Evolutionary conservation across 2,888 invertebrate species (phyloP), one percentile per base, ranked within the genome.

Genomic region (Sarcophaga subvicina): DNA sequence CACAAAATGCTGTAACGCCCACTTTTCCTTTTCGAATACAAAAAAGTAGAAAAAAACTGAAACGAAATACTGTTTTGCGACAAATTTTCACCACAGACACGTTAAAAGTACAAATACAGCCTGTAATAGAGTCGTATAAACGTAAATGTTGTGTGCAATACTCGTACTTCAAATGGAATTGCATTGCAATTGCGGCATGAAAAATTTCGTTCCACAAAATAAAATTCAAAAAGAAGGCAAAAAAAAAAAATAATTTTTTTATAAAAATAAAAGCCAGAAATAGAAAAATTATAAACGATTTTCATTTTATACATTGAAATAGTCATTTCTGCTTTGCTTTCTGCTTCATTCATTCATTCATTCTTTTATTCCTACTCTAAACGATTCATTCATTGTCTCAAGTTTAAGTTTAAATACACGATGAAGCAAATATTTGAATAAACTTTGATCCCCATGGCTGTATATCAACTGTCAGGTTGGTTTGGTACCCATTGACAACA

Each of bases 391-490:
- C 84, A 87, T 84, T 82, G 79, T 72, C 75, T 76, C 81, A 84
- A 84, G 78, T 86, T 86, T 83, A 84, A 84, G 81, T 84, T 87
- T 82, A 79, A 81, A 75, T 3, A 75, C 60, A 80, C n/a, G 27
- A 66, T 49, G 49, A 75, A 71, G 54, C 54, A 75, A 78, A 54
- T 64, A 75, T 70, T 78, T 69, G 22, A 76, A 79, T 84, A 84
- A 87, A 84, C 87, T 87, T 82, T 87, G 87, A 87, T 82, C 87
- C 81, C 69, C 81, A 76, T 66, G 71, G 76, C 60, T 78, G 83
- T 88, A 83, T 64, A 83, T 88, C 80, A 88, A 79, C 83, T 88
- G 88, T 88, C 86, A 83, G 67, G 69, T 79, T 73, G 49, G 14
- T 2, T 4, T 3, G 54, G 12, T 22, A 37, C 47, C 12, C 67